Base-by-base conservation (phyloP, 2,797 vertebrate genomes). In the Ambastaia sidthimunki region DNA sequence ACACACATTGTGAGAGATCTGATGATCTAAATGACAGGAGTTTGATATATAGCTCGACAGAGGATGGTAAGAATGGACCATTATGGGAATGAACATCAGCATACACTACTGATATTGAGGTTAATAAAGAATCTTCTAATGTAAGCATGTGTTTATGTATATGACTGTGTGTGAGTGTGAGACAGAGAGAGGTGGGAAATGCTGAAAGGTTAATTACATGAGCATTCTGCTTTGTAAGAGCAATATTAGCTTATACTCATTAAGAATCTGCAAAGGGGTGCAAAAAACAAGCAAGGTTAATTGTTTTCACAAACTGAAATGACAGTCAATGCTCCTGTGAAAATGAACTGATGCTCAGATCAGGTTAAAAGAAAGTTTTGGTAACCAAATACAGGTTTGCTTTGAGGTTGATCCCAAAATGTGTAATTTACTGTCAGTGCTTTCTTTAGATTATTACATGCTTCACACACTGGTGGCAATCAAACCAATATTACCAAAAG, bases 1-100 rank as follows among this genome's bases (percentile, higher is more conserved):
- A 59, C 71, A 55, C 21, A 28, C 57, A 63, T 57, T 21, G 16
- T 3, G 28, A 59, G 65, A 0, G 47, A 62, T 67, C 47, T 28
- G 54, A 82, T 28, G 59, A 63, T 41, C 77, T 71, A 74, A 74
- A 57, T 62, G 65, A 71, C 57, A 74, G 44, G 18, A 19, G 54
- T 48, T 70, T 63, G 4, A 63, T 75, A 23, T 74, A 54, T 50
- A 37, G 18, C n/a, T 10, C 37, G 19, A 63, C 63, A 41, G 44
- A 63, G 10, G n/a, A 16, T 7, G 16, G 55, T 52, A 73, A 62
- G 18, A 50, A 63, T 12, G 48, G 47, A 62, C 62, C 59, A 31
- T 59, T 48, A 37, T 21, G 19, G 3, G 15, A 59, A 59, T 19
- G 18, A 11, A n/a, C 55, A 60, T 74, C 23, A 50, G 10, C 28